phyloP scores from a whole-genome alignment of 2,888 invertebrate species.

The Camponotus fellah region DNA sequence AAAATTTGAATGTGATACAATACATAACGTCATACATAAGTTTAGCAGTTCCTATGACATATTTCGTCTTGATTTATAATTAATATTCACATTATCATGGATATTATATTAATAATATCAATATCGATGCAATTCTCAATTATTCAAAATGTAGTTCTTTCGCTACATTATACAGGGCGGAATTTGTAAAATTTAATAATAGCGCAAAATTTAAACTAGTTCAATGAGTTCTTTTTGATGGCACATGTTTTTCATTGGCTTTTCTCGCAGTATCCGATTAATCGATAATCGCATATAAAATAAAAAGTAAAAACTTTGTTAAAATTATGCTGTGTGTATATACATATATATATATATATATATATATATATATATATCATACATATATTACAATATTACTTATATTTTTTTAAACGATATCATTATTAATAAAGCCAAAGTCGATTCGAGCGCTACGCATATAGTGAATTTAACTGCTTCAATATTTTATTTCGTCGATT shows the following conservation, averaged over 20 bases:
- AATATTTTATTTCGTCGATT: slow-evolving; percentile 14
- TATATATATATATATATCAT: not conserved
- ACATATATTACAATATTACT: not conserved
- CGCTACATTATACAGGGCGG: slow-evolving; percentile 6
- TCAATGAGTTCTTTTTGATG: slow-evolving; percentile 28
- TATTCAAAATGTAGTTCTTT: slow-evolving; percentile 22
- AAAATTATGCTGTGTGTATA: not conserved
- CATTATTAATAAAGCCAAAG: not conserved
- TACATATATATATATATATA: not conserved
- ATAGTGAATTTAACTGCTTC: slow-evolving; percentile 18
- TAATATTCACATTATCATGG: slow-evolving; percentile 30
- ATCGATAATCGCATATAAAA: slow-evolving; percentile 9
- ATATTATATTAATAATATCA: slow-evolving; percentile 26
- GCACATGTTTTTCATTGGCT: slow-evolving; percentile 30
- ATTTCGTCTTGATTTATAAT: not conserved
- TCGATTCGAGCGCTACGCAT: not conserved
- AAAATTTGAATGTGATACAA: not conserved
- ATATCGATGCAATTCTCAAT: slow-evolving; percentile 18
- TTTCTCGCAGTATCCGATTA: not conserved
- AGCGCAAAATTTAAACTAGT: slow-evolving; percentile 13
- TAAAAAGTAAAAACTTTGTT: slow-evolving; percentile 36
- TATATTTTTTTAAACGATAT: slow-evolving; percentile 9
- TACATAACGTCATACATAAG: not conserved
- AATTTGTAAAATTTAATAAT: slow-evolving; percentile 39
- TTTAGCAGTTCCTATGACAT: not conserved